Evolutionary conservation across 2,113 vertebrate genomes (phyloP), one percentile per base, ranked within the genome.

Genomic region (Hippocampus zosterae): DNA sequence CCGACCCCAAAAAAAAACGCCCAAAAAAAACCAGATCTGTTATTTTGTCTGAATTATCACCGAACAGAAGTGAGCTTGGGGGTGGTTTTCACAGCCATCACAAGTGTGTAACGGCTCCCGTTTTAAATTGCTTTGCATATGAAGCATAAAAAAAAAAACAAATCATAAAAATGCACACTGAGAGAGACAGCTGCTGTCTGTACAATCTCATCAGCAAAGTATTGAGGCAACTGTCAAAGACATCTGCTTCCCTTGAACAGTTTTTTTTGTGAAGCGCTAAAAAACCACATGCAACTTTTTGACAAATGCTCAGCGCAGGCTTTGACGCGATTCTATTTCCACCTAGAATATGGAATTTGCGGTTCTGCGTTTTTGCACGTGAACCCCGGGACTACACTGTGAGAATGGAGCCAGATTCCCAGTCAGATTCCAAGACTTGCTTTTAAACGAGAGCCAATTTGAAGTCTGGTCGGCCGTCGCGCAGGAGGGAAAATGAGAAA

Each of bases 171-270:
- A 67, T 71, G 70, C 71, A 74, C 61, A 48, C 41, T 56, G 60
- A 59, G 68, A 62, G 68, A 80, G 76, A 80, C 84, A 81, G 83
- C 78, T 86, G 85, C 80, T 65, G 72, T 73, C 76, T 74, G 76
- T 27, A 64, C 70, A 46, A 69, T 50, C 72, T 82, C 77, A 83
- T 85, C 78, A 78, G 69, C 65, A 72, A 77, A 74, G 71, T 69
- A 77, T 69, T 37, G 70, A 73, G 65, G 73, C 72, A 74, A 71
- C 67, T 75, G 80, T 78, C 78, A 85, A 74, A 78, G 80, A 78
- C 76, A 86, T 85, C 80, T 69, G 79, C 79, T 75, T 65, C 63
- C 18, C 42, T 25, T 44, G 62, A 46, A 46, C 37, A 46, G 41
- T 60, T 85, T 69, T 69, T 59, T 60, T 56, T 52, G 52, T 27